Evolutionary conservation across 1,140 invertebrate genomes (phyloP).

Genomic region (Dufourea novaeangliae): DNA sequence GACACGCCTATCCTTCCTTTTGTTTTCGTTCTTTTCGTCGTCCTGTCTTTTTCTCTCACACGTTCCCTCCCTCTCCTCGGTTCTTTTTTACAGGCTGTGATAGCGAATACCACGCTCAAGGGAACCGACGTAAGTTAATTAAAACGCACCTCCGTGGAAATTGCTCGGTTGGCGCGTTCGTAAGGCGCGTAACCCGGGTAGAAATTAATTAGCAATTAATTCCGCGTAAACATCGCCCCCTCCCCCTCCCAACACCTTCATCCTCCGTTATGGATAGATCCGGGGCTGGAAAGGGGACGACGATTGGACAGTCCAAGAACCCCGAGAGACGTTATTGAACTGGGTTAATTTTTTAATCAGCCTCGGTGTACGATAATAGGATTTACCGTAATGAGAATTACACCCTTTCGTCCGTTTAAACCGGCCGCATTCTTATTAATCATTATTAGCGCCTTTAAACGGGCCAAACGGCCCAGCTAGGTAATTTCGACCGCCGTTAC

Average conservation of each 20-base stretch:
- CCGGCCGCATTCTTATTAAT: slow-evolving; percentile 60
- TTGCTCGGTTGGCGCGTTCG: background rate
- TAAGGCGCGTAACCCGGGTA: background rate
- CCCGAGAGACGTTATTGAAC: slow-evolving; percentile 19
- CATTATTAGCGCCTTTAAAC: slow-evolving; percentile 59
- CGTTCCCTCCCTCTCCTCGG: too few relatives aligned
- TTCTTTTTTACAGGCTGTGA: background rate
- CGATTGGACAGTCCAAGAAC: background rate
- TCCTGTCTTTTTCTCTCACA: background rate
- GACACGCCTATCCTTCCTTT: background rate
- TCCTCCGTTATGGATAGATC: background rate
- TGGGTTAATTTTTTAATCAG: slow-evolving; percentile 57
- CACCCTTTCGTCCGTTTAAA: slow-evolving; percentile 41
- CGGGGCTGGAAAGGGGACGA: background rate
- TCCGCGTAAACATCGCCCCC: slow-evolving; percentile 13
- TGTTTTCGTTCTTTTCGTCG: background rate
- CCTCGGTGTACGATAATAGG: slow-evolving; percentile 32
- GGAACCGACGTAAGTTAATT: slow-evolving; percentile 21
- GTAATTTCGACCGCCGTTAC: slow-evolving; percentile 57
- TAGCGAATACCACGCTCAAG: background rate
- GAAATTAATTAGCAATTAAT: slow-evolving; percentile 48
- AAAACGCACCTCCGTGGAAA: background rate
- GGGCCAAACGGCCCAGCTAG: background rate
- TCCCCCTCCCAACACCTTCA: too few relatives aligned
- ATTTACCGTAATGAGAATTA: slow-evolving; percentile 17